A percentile compares a stretch with the other conserved stretches of the same genome.
These are phyloP conservation scores for Acronicta alni DNA, from an alignment of 2,888 invertebrate species.

Conservation along the genomic window DNA sequence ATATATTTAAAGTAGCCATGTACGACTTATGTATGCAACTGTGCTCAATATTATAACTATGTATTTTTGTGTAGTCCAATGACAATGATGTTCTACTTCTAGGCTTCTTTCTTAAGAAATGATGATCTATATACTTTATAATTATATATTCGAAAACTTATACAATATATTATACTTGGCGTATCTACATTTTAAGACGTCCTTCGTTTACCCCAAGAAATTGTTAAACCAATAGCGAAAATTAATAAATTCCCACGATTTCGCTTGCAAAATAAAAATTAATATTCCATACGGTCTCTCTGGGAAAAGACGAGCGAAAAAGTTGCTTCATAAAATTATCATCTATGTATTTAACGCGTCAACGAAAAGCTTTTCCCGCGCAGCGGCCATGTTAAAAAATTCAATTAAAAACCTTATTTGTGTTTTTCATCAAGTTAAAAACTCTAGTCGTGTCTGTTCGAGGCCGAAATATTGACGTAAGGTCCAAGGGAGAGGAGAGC, in stretches of 20 bases:
- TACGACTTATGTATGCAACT: too few species aligned
- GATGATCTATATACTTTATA: too few species aligned
- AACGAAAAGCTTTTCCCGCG: constrained; percentile 55
- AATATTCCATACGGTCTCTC: constrained; percentile 27
- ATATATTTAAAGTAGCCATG: too few species aligned
- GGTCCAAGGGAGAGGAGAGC: constrained; percentile 48
- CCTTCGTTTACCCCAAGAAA: background rate
- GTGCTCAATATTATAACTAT: too few species aligned
- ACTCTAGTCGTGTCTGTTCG: constrained; percentile 67
- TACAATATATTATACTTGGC: too few species aligned
- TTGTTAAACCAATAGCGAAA: background rate
- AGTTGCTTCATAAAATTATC: constrained; percentile 48
- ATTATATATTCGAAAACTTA: too few species aligned
- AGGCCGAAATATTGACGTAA: constrained; percentile 65
- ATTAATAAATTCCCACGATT: constrained; percentile 2
- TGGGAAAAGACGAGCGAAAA: constrained; percentile 33
- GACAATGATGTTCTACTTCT: too few species aligned
- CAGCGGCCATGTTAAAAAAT: constrained; percentile 64
- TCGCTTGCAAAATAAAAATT: constrained; percentile 26
- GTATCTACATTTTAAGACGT: background rate
- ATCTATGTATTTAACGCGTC: constrained; percentile 63
- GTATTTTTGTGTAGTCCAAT: too few species aligned
- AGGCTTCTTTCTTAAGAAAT: too few species aligned
- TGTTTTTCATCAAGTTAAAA: constrained; percentile 79
- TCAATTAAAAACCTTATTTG: constrained; percentile 78